Evolutionary conservation across 2,113 vertebrate species (phyloP), one percentile per base, ranked within the genome.

Genomic region (Toxotes jaculatrix): DNA sequence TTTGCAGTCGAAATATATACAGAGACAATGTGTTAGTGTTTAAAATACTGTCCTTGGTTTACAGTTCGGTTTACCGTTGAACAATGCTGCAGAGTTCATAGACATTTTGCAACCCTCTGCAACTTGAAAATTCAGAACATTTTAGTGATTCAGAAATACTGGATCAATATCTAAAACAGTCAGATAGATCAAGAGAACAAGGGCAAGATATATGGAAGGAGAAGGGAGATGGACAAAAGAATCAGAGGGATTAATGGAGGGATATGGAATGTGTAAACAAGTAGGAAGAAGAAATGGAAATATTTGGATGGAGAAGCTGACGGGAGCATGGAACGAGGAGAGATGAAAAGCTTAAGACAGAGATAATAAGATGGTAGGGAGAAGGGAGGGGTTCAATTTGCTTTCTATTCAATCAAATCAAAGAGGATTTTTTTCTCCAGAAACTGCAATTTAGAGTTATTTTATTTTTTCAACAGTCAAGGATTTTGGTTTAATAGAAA

Each of bases 401-500:
- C 57, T 76, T 79, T 60, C 40, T 71, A 38, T 67, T 67, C 21
- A 83, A 32, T 64, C 42, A 59, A 76, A 61, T 68, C 45, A 63
- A 60, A 34, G 31, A 23, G 13, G 19, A 14, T 56, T 61, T 40
- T 6, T 70, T 65, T 21, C 32, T 40, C 4, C 6, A 60, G 59
- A 74, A 27, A 23, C 53, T 43, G 43, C 32, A 79, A 74, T 82
- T 65, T 75, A 43, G 14, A 79, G 53, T n/a, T n/a, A n/a, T n/a
- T n/a, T 72, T 56, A 57, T 68, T 80, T 42, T 32, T 61, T 27
- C 31, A 51, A 36, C 23, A 79, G 23, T 68, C 23, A 63, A 79
- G 60, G 17, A 17, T 82, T 86, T 82, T 7, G 64, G 40, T 53
- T 71, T n/a, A 38, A 71, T 5, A 60, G 49, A 83, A 62, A 64